Base-by-base conservation (phyloP, 2,888 invertebrate species). In the Plebejus anna region DNA sequence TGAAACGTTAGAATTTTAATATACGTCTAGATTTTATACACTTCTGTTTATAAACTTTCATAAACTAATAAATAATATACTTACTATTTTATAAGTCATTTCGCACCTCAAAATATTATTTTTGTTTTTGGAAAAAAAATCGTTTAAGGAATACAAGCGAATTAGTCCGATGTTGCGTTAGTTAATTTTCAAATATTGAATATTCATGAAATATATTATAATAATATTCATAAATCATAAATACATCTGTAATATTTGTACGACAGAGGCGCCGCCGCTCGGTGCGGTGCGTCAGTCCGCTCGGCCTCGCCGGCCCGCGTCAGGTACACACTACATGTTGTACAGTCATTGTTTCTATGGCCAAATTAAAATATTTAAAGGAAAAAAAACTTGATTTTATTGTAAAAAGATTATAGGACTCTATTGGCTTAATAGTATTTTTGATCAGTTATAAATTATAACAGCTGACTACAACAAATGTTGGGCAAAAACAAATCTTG, bases 241-340 rank as follows among this genome's bases (percentile, higher is more conserved):
- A 16, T 55, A 55, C 75, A 91, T 72, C 78, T 77, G 77, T 78
- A 75, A 79, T 80, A 79, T 82, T 82, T 82, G 80, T 78, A 81
- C 79, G 82, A 88, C 92, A 94, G 94, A 90, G 85, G 83, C 92
- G 89, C 77, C 89, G 89, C 78, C 91, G 93, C 70, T 90, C 92
- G 70, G 89, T 92, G 81, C 89, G 92, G 82, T 92, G 92, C 87
- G 85, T 94, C 87, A 93, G 92, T 87, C 94, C 93, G 75, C 85
- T 92, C 80, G 90, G 87, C 77, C 87, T 89, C 78, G 83, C 86
- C 78, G 79, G 85, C 81, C 86, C 88, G 79, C 86, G 86, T 80
- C 86, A 86, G 86, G 87, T 86, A 86, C 78, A 80, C 81, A 77
- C 76, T 78, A 79, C 78, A 78, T 82, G 82, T 82, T 80, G 79